Base-by-base conservation (phyloP, 1,140 invertebrate genomes). In the Radopholus similis region DNA sequence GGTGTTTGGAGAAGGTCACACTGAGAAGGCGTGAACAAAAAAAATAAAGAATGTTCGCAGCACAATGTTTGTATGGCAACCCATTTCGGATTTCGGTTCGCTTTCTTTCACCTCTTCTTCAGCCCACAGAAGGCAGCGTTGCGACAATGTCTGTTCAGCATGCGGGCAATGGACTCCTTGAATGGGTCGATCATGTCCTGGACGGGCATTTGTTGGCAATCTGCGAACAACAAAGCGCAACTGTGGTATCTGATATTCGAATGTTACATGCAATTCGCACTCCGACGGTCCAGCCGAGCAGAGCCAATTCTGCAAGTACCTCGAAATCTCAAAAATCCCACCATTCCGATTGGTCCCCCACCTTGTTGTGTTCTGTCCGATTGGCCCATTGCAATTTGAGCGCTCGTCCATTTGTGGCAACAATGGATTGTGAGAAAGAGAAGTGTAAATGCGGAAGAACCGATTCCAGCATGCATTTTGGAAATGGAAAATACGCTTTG, bases 71-170 rank as follows among this genome's bases (percentile, higher is more conserved):
- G 13, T 1, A 34, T 1, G 13, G 1, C 49, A 59, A 23, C 9
- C 47, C 13, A 34, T 47, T 34, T 23, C 0, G 4, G 11, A 66
- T 38, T 4, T 2, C 35, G 26, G n/a, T 35, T 26, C 4, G 21
- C 55, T 63, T 71, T 71, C 28, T 60, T 23, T 54, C 15, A 77
- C 73, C 66, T 59, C 53, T 68, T 70, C 38, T 77, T 65, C 18
- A 75, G 57, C 2, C 70, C 26, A 66, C 73, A 75, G 18, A 47
- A 55, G n/a, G 57, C 54, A 2, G 73, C 71, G 57, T 74, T 77
- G 37, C 59, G 55, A 30, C 73, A 75, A 75, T 72, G 56, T 1
- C 75, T 44, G 42, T 75, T 75, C 2, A 71, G 23, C 73, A 75
- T 75, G 53, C 69, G 58, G 11, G 57, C 63, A 15, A 75, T 58